phyloP scores from a whole-genome alignment of 2,797 vertebrate genomes.

The Meriones psammophilus region DNA sequence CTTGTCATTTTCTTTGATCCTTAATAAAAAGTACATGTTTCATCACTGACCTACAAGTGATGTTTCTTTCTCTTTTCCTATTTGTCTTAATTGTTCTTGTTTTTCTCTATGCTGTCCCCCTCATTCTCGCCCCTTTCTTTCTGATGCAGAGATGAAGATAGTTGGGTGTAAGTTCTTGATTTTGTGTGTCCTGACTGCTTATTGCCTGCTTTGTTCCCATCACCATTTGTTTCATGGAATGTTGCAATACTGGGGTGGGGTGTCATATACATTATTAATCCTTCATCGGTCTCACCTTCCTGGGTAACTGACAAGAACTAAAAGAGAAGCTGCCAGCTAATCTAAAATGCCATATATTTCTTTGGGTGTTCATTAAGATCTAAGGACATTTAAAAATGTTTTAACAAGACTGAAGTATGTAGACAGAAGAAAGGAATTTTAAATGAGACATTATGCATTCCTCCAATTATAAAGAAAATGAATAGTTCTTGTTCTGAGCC shows the following conservation, averaged over 20 bases:
- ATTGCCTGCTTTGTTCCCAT: conserved; percentile 89
- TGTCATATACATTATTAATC: conserved; percentile 75
- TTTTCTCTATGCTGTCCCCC: conserved; percentile 87
- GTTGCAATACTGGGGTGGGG: conserved; percentile 77
- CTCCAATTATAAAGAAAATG: conserved; percentile 57
- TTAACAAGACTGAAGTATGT: background rate
- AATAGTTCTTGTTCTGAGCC: conserved; percentile 33
- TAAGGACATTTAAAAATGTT: conserved; percentile 32
- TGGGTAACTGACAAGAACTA: conserved; percentile 65
- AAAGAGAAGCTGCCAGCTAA: conserved; percentile 55
- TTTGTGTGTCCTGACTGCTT: conserved; percentile 89
- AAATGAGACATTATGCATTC: conserved; percentile 26
- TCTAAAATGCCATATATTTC: conserved; percentile 71
- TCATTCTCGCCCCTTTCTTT: conserved; percentile 87
- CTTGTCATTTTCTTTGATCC: conserved; percentile 86
- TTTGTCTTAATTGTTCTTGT: conserved; percentile 88
- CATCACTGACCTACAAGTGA: conserved; percentile 87
- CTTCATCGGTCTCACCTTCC: conserved; percentile 71
- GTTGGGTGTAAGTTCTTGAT: conserved; percentile 92
- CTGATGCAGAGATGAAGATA: conserved; percentile 93
- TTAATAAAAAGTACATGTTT: conserved; percentile 88
- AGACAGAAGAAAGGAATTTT: conserved; percentile 33
- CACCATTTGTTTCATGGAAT: conserved; percentile 86
- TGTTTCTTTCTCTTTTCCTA: conserved; percentile 87
- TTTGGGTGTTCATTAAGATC: conserved; percentile 55